Evolutionary conservation across 2,113 vertebrate genomes (phyloP), one percentile per base, ranked within the genome.

Genomic region (cattle (Bos taurus)): DNA sequence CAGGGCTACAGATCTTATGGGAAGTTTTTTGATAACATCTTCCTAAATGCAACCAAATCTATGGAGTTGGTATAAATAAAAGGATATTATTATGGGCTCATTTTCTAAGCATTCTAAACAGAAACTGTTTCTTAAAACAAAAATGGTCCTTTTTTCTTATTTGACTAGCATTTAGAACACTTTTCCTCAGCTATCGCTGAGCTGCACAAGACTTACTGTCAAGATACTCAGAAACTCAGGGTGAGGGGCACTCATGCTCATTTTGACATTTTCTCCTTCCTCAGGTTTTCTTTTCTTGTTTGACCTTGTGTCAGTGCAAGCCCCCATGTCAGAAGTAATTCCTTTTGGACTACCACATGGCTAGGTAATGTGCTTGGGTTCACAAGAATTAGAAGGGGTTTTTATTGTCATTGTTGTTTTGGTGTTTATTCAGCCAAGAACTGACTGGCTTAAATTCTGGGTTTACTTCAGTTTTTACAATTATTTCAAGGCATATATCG

Each of bases 91-190:
- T 94, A 48, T 4, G 4, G 54, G 78, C 14, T 36, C 16, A 83
- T 93, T 94, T 91, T 80, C 54, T 83, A 96, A 92, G 85, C 17
- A n/a, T 86, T 96, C 59, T 86, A 80, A 94, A 62, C 11, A 91
- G 82, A 88, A 88, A 87, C 88, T 95, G 2, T 43, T 93, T 90
- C 83, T 96, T 97, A 52, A 91, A 90, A 90, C 36, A 81, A 83
- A 83, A 94, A 85, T 23, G 26, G 10, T 46, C 43, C 60, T 54
- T 64, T 48, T 54, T 57, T 16, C 78, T 78, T n/a, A 40, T 82
- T 74, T 87, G 43, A 36, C 50, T 57, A 88, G 30, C 36, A 46
- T 81, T 94, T 83, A 71, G 57, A 91, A 33, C 21, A 19, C 19
- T 8, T 52, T 56, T 36, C 46, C 15, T 62, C 28, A 25, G 33